phyloP scores from a whole-genome alignment of 1,140 invertebrate species.

The Contarinia nasturtii region DNA sequence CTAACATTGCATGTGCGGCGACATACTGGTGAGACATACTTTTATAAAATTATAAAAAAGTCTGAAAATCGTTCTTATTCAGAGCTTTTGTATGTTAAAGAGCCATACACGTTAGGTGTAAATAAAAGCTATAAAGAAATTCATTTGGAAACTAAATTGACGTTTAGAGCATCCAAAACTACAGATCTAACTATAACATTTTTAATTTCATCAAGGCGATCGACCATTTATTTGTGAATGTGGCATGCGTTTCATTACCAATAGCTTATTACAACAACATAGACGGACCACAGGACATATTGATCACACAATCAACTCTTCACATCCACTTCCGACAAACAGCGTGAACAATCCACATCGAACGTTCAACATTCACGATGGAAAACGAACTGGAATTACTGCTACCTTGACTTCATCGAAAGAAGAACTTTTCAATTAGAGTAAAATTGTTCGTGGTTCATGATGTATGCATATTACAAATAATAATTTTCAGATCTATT shows the following conservation, averaged over 20 bases:
- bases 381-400: conserved; percentile 1
- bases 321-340: conserved; percentile 1
- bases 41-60: background rate
- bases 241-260: conserved; percentile 1
- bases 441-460: too few relatives aligned
- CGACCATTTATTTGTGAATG: background rate
- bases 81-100: background rate
- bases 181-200: too few relatives aligned
- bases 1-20: conserved; percentile 31
- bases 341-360: conserved; percentile 4
- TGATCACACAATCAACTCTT: background rate
- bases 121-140: conserved; percentile 1
- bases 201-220: too few relatives aligned
- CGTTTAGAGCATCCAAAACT: background rate
- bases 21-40: conserved; percentile 25
- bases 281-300: background rate
- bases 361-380: background rate
- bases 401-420: too few relatives aligned
- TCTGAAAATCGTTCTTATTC: background rate
- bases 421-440: too few relatives aligned
- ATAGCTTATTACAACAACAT: background rate
- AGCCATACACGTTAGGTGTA: conserved; percentile 32
- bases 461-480: too few relatives aligned
- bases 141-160: background rate
- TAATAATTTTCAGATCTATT: too few relatives aligned